A percentile compares a stretch with the other conserved stretches of the same genome.
These are phyloP conservation scores for Myiopsitta monachus DNA, from an alignment of 2,113 vertebrate species.

Conservation along the genomic window DNA sequence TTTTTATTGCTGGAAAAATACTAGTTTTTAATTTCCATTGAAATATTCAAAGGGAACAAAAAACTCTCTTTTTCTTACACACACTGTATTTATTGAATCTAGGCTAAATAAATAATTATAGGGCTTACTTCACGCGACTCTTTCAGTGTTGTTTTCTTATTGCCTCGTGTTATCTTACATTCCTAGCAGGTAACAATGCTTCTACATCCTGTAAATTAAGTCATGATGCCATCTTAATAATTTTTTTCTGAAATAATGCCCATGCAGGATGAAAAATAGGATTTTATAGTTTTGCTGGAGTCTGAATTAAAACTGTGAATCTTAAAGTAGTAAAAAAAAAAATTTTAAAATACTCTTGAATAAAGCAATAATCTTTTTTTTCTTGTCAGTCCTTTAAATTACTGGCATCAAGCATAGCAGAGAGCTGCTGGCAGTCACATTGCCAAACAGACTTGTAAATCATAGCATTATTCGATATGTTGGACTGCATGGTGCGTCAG, in stretches of 20 bases:
- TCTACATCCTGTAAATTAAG: neutral
- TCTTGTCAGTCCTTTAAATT: neutral
- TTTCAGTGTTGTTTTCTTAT: neutral
- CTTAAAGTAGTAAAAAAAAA: neutral
- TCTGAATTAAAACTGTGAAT: neutral
- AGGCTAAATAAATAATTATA: neutral
- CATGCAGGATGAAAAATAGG: neutral
- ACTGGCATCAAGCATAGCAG: neutral
- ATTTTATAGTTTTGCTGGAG: neutral
- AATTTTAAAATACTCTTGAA: neutral
- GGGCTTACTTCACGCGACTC: accelerated
- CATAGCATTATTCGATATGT: neutral
- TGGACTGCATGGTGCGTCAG: neutral
- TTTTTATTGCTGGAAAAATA: neutral
- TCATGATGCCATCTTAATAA: neutral
- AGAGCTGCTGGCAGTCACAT: neutral
- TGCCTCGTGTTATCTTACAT: neutral
- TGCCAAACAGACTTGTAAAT: neutral
- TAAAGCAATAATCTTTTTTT: neutral
- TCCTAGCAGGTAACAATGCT: neutral
- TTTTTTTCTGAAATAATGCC: neutral
- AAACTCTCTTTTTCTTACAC: accelerated
- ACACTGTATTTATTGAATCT: neutral
- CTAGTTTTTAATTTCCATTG: neutral
- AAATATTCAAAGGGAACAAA: neutral